Evolutionary conservation across 1,140 invertebrate genomes (phyloP).

Genomic region (Chionoecetes opilio): DNA sequence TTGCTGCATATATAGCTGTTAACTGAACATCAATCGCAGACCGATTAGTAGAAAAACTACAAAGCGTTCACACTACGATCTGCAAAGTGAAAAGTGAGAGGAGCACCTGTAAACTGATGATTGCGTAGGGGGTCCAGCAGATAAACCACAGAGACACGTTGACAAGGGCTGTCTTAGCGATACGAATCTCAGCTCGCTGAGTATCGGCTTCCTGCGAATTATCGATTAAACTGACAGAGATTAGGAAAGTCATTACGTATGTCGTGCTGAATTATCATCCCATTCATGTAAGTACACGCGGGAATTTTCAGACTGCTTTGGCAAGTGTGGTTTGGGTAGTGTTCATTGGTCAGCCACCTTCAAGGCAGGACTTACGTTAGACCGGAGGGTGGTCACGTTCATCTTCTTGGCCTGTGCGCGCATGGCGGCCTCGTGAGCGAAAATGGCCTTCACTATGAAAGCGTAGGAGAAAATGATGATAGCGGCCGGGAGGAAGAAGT

Average conservation of each 20-base stretch:
- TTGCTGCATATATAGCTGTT: no score
- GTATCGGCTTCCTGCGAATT: slow-evolving; percentile 73
- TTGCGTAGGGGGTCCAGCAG: slow-evolving; percentile 84
- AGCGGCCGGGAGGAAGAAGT: slow-evolving; percentile 80
- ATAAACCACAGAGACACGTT: slow-evolving; percentile 83
- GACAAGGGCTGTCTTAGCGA: slow-evolving; percentile 84
- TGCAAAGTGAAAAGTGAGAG: no score
- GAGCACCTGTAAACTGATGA: slow-evolving; percentile 82
- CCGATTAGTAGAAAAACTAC: neutral
- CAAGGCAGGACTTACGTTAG: slow-evolving; percentile 73
- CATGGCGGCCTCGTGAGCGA: slow-evolving; percentile 84
- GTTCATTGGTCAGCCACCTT: neutral
- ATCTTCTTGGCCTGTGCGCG: slow-evolving; percentile 84
- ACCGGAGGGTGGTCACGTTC: slow-evolving; percentile 83
- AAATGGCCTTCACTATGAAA: slow-evolving; percentile 84
- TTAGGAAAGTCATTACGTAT: neutral
- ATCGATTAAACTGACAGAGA: neutral
- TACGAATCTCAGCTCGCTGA: slow-evolving; percentile 81
- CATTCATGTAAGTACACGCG: no score
- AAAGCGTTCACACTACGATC: neutral
- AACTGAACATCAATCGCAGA: no score
- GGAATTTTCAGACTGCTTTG: neutral
- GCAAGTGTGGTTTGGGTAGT: neutral
- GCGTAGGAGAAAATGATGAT: slow-evolving; percentile 84
- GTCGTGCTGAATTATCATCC: neutral